Evolutionary conservation across 2,888 invertebrate genomes (phyloP).

Genomic region (Allygus modestus): DNA sequence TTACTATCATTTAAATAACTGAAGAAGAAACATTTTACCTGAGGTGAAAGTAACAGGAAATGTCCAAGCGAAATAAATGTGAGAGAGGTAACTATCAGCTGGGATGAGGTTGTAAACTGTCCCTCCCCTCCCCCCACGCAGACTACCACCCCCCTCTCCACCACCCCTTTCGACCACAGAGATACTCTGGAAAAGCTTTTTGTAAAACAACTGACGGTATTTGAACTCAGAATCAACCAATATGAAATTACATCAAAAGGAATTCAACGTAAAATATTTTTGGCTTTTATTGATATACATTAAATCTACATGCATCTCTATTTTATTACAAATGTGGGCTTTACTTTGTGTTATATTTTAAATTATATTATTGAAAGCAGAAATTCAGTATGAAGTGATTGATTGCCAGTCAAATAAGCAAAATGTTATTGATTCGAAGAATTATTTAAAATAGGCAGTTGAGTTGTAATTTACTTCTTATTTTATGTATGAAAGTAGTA

Average conservation of each 20-base stretch:
- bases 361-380: too few relatives aligned
- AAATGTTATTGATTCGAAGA: too few relatives aligned
- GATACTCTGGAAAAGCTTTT: constrained; percentile 2
- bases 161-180: background rate
- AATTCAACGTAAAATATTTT: background rate
- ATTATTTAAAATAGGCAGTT: too few relatives aligned
- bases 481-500: too few relatives aligned
- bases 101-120: constrained; percentile 21
- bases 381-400: too few relatives aligned
- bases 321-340: too few relatives aligned
- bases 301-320: too few relatives aligned
- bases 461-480: too few relatives aligned
- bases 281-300: too few relatives aligned
- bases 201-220: background rate
- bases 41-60: constrained; percentile 2
- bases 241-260: background rate
- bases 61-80: constrained; percentile 22
- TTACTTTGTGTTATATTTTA: too few relatives aligned
- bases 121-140: background rate
- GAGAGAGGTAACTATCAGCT: constrained; percentile 31
- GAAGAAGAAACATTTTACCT: background rate
- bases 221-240: background rate
- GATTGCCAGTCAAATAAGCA: too few relatives aligned
- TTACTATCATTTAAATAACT: background rate
- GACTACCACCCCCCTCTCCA: background rate